Evolutionary conservation across 2,113 vertebrate species (phyloP), one percentile per base, ranked within the genome.

Genomic region (Apeltes quadracus): DNA sequence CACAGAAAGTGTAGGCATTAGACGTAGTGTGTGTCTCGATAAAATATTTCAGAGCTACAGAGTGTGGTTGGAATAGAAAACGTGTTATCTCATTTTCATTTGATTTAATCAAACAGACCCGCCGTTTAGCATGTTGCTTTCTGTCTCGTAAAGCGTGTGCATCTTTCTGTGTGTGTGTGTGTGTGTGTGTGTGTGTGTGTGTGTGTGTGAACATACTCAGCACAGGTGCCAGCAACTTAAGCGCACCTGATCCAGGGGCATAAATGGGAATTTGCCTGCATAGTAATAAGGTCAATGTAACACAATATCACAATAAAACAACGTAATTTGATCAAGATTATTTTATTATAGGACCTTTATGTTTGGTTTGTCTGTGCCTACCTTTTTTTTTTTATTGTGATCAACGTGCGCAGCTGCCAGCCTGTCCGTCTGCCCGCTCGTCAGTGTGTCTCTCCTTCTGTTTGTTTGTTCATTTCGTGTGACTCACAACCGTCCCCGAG

Each of bases 191-290:
- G 20, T 38, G 34, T 36, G 13, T 57, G 38, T 53, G 41, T 18
- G 5, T 57, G 11, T 63, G 5, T 53, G 11, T 38, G 51, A 36
- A 36, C 15, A 62, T 71, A 41, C 68, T 74, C 58, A 41, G 54
- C 72, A 56, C 89, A 87, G 87, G 84, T 85, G 89, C 68, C 55
- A 12, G 36, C 53, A 43, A 76, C 39, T 83, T 84, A 86, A 88
- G 81, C 50, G 16, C 48, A 80, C 87, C 84, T 78, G 75, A 85
- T 79, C 63, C 2, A 50, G 2, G 54, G 29, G 18, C 75, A 79
- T 79, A 86, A 89, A 91, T 91, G 54, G 34, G 85, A 87, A 90
- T 90, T 82, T 72, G 76, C 56, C 61, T 43, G 74, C 83, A 84
- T 86, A 82, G 87, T 78, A 88, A 91, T 81, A 25, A 78, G 78